Conservation (phyloP, 2,113 vertebrate genomes). For the Cyphomyrus plagiostoma region DNA sequence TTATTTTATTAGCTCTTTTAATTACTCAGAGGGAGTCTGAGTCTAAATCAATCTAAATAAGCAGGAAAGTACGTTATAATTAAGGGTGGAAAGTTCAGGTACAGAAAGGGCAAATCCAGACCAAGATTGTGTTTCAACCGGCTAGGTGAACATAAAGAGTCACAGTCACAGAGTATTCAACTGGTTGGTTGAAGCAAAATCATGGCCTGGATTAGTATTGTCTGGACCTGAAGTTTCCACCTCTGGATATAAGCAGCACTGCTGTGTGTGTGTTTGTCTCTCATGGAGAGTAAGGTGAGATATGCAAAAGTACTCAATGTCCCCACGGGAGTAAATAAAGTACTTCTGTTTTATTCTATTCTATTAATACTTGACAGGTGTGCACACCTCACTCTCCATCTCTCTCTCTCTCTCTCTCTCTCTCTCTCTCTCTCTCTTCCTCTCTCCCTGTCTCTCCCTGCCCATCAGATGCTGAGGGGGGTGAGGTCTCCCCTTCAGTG, state of each 20-base stretch:
- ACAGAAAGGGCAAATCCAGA: not conserved
- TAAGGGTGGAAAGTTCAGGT: not conserved
- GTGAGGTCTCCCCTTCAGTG: slow-evolving; percentile 92
- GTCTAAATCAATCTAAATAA: not conserved
- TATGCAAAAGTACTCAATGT: not conserved
- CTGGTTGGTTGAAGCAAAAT: not conserved
- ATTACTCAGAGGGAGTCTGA: not conserved
- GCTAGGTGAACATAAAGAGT: not conserved
- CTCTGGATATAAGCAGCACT: not conserved
- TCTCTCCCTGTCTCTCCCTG: slow-evolving; percentile 28
- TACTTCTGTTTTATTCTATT: not conserved
- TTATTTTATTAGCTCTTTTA: not conserved
- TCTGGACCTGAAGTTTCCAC: not conserved
- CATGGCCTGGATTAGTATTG: not conserved
- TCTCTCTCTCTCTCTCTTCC: slow-evolving; percentile 15
- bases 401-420: slow-evolving; percentile 26
- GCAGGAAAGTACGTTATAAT: not conserved
- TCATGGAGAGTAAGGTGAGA: not conserved
- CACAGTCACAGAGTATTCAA: not conserved
- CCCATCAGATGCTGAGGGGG: slow-evolving; percentile 84
- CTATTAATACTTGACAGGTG: not conserved
- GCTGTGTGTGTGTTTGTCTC: not conserved
- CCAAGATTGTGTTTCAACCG: not conserved
- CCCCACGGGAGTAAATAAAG: not conserved
- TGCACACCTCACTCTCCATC: slow-evolving; percentile 1